Conservation (phyloP, 2,797 vertebrate genomes). For the Anguilla obscura region DNA sequence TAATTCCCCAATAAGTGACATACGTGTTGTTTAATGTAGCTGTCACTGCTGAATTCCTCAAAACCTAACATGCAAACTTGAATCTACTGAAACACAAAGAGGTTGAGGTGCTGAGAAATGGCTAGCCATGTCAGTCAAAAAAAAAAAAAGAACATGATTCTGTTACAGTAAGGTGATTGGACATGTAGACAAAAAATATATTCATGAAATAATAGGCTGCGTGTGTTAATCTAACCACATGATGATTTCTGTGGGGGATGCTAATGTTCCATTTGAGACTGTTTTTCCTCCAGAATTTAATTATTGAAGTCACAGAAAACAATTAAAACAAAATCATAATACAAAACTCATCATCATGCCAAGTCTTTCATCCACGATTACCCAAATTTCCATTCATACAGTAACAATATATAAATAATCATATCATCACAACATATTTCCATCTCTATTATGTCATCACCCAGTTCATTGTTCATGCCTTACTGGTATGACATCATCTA, state of each 20-base stretch:
- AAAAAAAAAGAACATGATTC: neutral
- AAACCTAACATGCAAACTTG: conserved; percentile 14
- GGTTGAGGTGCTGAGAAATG: conserved; percentile 19
- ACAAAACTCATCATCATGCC: neutral
- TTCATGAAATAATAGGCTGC: neutral
- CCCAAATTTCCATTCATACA: neutral
- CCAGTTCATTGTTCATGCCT: neutral
- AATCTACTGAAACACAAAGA: conserved; percentile 26
- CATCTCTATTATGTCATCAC: neutral
- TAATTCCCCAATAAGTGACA: conserved; percentile 7
- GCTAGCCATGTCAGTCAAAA: neutral
- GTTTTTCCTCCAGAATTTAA: neutral
- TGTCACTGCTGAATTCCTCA: neutral
- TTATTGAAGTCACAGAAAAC: neutral
- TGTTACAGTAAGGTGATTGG: neutral
- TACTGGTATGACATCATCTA: neutral
- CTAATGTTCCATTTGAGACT: neutral
- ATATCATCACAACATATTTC: neutral
- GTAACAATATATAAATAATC: neutral
- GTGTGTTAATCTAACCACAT: neutral
- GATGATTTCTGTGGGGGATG: neutral
- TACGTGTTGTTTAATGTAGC: conserved; percentile 21
- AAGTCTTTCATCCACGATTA: neutral
- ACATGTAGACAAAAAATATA: neutral
- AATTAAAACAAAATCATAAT: neutral